Evolutionary conservation across 2,888 invertebrate genomes (phyloP).

Genomic region (Tupiocoris notatus): DNA sequence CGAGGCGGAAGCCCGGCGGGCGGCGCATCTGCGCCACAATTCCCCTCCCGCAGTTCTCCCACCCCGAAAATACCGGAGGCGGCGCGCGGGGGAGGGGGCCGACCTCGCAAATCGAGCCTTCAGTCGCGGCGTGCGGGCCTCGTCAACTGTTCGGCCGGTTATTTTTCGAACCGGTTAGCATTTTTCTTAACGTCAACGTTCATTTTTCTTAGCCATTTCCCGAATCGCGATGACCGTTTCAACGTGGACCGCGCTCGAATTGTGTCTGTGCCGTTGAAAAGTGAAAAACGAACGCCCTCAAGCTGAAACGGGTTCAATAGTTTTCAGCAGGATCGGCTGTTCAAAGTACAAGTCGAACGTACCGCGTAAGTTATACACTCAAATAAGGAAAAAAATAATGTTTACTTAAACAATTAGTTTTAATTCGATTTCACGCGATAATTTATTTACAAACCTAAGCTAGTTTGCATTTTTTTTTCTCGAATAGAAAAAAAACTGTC

Average conservation of each 20-base stretch:
- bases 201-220: background rate
- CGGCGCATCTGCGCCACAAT: background rate
- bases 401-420: too few relatives aligned
- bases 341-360: too few relatives aligned
- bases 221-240: background rate
- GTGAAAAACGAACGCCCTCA: background rate
- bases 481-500: too few relatives aligned
- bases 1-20: background rate
- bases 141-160: background rate
- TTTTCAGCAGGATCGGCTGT: background rate
- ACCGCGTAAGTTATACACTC: too few relatives aligned
- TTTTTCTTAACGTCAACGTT: background rate
- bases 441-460: too few relatives aligned
- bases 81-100: background rate
- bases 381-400: too few relatives aligned
- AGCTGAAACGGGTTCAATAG: background rate
- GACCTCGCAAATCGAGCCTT: background rate
- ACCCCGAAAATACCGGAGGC: background rate
- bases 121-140: conserved; percentile 24
- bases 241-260: too few relatives aligned
- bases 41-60: background rate
- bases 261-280: background rate
- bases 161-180: background rate
- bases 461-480: too few relatives aligned
- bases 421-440: too few relatives aligned